Percentiles rank a stretch among this genome's conserved stretches.
Evolutionary conservation across 2,888 invertebrate species (phyloP).

Genomic region (Polyploca ridens): DNA sequence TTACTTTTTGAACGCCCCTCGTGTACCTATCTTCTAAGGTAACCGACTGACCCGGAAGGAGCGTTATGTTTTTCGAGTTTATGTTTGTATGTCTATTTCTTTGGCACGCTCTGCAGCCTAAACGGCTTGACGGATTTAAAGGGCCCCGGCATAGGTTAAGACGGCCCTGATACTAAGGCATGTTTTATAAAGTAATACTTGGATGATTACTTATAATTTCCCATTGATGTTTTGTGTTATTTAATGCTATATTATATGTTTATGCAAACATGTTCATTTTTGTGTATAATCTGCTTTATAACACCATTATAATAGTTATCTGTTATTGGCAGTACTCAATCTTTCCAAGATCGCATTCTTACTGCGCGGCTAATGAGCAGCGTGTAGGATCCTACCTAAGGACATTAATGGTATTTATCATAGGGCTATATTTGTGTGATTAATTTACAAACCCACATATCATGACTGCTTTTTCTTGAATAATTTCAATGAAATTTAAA

Average conservation of each 20-base stretch:
- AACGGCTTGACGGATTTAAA: too few species aligned
- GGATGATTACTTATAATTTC: not conserved
- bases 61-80: too few species aligned
- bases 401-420: constrained; percentile 80
- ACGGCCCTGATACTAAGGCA: too few species aligned
- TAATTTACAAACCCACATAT: constrained; percentile 14
- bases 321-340: constrained; percentile 74
- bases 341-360: constrained; percentile 79
- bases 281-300: constrained; percentile 33
- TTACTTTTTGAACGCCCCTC: too few species aligned
- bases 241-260: not conserved
- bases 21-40: too few species aligned
- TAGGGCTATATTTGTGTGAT: constrained; percentile 28
- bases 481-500: constrained; percentile 7
- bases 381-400: constrained; percentile 79
- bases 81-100: too few species aligned
- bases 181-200: too few species aligned
- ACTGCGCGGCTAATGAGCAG: constrained; percentile 79
- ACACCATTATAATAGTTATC: constrained; percentile 43
- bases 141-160: too few species aligned
- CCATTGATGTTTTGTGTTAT: constrained; percentile 3
- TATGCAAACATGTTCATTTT: constrained; percentile 6
- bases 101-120: too few species aligned
- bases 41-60: too few species aligned
- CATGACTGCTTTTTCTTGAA: constrained; percentile 7